A percentile compares a stretch with the other conserved stretches of the same genome.
Evolutionary conservation across 2,888 invertebrate genomes (phyloP).

Genomic region (Lypha dubia): DNA sequence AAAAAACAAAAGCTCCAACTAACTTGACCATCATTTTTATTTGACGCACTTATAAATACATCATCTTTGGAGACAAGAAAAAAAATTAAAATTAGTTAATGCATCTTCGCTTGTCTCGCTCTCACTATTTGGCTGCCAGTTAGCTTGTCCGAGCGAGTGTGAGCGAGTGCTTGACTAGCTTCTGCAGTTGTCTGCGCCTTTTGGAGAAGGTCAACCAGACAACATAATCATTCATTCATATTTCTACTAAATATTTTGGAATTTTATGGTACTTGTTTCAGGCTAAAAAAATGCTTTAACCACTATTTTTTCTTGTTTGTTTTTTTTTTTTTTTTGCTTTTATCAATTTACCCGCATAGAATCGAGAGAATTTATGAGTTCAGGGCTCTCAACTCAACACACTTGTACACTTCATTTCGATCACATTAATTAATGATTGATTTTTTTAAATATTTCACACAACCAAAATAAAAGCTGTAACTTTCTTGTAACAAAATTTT

Average conservation of each 20-base stretch:
- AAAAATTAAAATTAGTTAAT: background rate
- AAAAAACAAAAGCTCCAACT: constrained; percentile 1
- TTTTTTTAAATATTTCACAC: background rate
- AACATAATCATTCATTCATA: constrained; percentile 47
- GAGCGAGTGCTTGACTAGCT: constrained; percentile 26
- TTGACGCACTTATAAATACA: constrained; percentile 63
- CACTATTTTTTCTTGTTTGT: too few relatives aligned
- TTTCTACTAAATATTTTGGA: constrained; percentile 10
- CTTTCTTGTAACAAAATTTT: background rate
- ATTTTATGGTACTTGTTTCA: constrained; percentile 1
- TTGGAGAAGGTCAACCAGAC: constrained; percentile 66
- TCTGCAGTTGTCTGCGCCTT: constrained; percentile 44
- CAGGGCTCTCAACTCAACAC: constrained; percentile 21
- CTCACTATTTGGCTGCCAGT: background rate
- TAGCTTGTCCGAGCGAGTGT: background rate
- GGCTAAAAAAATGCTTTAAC: constrained; percentile 31
- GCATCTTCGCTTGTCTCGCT: constrained; percentile 1
- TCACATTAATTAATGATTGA: background rate
- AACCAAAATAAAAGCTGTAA: background rate
- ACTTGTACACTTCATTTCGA: background rate
- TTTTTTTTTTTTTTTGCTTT: background rate
- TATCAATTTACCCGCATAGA: constrained; percentile 10
- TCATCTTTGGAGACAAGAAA: too few relatives aligned
- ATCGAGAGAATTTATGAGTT: constrained; percentile 32
- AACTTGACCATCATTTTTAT: constrained; percentile 55